phyloP scores from a whole-genome alignment of 2,888 invertebrate genomes.

The Cybosia mesomella region DNA sequence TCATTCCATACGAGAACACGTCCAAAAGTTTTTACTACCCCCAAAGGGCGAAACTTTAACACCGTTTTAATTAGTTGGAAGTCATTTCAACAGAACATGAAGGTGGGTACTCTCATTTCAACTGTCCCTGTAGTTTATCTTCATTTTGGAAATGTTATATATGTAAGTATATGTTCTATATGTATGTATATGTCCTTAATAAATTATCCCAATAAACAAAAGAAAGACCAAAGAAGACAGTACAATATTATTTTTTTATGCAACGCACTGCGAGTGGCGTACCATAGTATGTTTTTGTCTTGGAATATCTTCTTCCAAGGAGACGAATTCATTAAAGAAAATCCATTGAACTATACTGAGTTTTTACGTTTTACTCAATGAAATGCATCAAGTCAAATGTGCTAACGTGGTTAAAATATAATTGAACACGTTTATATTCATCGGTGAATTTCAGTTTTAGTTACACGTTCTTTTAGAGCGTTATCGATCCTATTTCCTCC shows the following conservation, averaged over 20 bases:
- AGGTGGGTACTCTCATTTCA: conserved; percentile 51
- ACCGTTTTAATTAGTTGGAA: conserved; percentile 70
- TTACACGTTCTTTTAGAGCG: background rate
- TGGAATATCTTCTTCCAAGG: too few species aligned
- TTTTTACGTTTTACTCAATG: too few species aligned
- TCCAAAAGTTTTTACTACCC: conserved; percentile 68
- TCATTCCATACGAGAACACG: conserved; percentile 44
- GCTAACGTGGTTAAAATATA: background rate
- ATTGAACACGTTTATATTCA: too few species aligned
- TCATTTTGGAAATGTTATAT: conserved; percentile 31
- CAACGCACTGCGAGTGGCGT: too few species aligned
- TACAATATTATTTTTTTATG: too few species aligned
- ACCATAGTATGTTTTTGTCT: too few species aligned
- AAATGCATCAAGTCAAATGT: too few species aligned
- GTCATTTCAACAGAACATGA: conserved; percentile 61
- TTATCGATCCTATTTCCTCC: background rate
- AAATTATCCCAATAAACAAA: background rate
- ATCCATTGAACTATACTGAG: background rate
- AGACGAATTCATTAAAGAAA: background rate
- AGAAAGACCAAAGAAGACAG: background rate
- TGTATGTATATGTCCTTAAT: conserved; percentile 9
- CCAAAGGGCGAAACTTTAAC: conserved; percentile 64
- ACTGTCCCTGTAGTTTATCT: conserved; percentile 39
- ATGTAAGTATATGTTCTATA: too few species aligned
- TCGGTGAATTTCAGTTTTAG: background rate